These are phyloP conservation scores for Eupithecia abbreviata DNA, from an alignment of 2,888 invertebrate genomes.

Conservation along the genomic window DNA sequence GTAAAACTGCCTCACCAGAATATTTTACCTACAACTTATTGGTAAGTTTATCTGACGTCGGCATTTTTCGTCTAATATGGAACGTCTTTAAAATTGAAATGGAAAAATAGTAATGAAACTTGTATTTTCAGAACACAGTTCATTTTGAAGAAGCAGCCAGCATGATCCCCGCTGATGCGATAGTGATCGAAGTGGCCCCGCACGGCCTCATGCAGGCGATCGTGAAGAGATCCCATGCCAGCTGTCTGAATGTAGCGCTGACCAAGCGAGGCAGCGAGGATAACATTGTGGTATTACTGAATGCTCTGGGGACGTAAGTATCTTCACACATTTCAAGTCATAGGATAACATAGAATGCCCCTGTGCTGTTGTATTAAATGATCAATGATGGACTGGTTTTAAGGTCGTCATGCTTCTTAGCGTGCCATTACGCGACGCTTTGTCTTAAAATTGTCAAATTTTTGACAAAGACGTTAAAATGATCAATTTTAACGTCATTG, in stretches of 20 bases:
- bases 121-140: conserved; percentile 76
- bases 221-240: conserved; percentile 87
- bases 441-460: too few relatives aligned
- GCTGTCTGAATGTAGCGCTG: conserved; percentile 86
- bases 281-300: conserved; percentile 78
- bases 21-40: conserved; percentile 92
- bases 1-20: conserved; percentile 88
- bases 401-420: too few relatives aligned
- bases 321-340: too few relatives aligned
- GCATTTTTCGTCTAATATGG: too few relatives aligned
- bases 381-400: neutral
- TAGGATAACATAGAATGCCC: too few relatives aligned
- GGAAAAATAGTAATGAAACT: too few relatives aligned
- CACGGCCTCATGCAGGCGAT: conserved; percentile 93
- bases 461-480: too few relatives aligned
- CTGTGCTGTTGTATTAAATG: neutral
- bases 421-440: too few relatives aligned
- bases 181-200: conserved; percentile 93
- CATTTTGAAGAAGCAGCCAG: conserved; percentile 90
- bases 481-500: too few relatives aligned
- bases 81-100: too few relatives aligned
- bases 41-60: conserved; percentile 59
- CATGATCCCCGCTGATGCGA: conserved; percentile 89
- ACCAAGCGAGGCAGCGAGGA: conserved; percentile 87
- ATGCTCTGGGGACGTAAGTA: conserved; percentile 78